These are phyloP conservation scores for Rhopalosiphum nymphaeae DNA, from an alignment of 2,888 invertebrate genomes.

Conservation along the genomic window DNA sequence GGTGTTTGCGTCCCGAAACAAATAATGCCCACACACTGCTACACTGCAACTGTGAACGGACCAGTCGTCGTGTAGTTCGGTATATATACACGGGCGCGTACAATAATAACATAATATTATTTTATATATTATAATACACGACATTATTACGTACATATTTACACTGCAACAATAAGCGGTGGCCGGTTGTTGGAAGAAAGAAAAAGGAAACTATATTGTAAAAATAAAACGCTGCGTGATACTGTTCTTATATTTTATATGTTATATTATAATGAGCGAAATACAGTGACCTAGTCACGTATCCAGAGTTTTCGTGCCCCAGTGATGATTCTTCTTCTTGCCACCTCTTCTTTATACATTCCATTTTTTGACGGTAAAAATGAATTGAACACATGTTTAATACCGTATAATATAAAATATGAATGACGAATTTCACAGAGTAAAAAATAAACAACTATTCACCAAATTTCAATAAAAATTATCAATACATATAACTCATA, in stretches of 20 bases:
- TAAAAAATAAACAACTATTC: neutral
- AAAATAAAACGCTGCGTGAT: neutral
- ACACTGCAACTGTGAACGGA: neutral
- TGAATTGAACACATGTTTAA: neutral
- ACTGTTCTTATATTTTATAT: neutral
- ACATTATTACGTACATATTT: neutral
- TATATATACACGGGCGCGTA: neutral
- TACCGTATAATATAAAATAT: neutral
- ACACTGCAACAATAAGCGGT: neutral
- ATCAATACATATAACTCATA: neutral
- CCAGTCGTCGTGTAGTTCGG: neutral
- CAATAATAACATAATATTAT: slow-evolving; percentile 32
- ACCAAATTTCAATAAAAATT: neutral
- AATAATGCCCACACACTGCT: neutral
- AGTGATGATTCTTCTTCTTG: neutral
- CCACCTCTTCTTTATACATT: neutral
- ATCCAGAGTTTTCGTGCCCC: neutral
- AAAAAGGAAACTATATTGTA: neutral
- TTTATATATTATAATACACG: neutral
- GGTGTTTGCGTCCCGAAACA: neutral
- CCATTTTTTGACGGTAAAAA: neutral
- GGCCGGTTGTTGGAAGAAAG: neutral
- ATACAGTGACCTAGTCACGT: neutral
- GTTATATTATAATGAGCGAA: neutral
- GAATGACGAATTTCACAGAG: neutral